These are phyloP conservation scores for Thymallus thymallus DNA, from an alignment of 2,113 vertebrate species.

Conservation along the genomic window DNA sequence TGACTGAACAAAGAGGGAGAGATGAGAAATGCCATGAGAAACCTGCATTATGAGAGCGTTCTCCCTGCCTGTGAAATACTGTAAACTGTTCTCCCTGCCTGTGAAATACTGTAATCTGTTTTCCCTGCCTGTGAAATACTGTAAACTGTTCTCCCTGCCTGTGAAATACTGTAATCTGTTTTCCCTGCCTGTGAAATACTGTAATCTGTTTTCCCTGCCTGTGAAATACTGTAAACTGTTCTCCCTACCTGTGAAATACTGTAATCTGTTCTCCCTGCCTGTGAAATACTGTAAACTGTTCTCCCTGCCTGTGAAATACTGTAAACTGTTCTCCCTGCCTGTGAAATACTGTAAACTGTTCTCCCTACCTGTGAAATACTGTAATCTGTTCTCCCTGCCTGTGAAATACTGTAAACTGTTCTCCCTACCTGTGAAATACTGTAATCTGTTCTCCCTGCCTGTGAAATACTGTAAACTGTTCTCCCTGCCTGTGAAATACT, in stretches of 20 bases:
- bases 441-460: slow-evolving; percentile 26
- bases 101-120: slow-evolving; percentile 33
- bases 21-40: slow-evolving; percentile 28
- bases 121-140: slow-evolving; percentile 28
- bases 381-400: slow-evolving; percentile 26
- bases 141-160: slow-evolving; percentile 26
- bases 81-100: slow-evolving; percentile 26
- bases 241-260: slow-evolving; percentile 28
- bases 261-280: slow-evolving; percentile 26
- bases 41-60: slow-evolving; percentile 10
- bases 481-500: slow-evolving; percentile 28
- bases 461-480: slow-evolving; percentile 33
- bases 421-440: slow-evolving; percentile 28
- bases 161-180: slow-evolving; percentile 33
- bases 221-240: slow-evolving; percentile 33
- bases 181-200: slow-evolving; percentile 28
- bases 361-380: slow-evolving; percentile 28
- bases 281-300: slow-evolving; percentile 33
- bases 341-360: slow-evolving; percentile 33
- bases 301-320: slow-evolving; percentile 28
- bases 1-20: slow-evolving; percentile 37
- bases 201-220: slow-evolving; percentile 25
- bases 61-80: slow-evolving; percentile 28
- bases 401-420: slow-evolving; percentile 33
- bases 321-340: slow-evolving; percentile 26